Evolutionary conservation across 2,797 vertebrate species (phyloP), one percentile per base, ranked within the genome.

Genomic region (Sciurus carolinensis): DNA sequence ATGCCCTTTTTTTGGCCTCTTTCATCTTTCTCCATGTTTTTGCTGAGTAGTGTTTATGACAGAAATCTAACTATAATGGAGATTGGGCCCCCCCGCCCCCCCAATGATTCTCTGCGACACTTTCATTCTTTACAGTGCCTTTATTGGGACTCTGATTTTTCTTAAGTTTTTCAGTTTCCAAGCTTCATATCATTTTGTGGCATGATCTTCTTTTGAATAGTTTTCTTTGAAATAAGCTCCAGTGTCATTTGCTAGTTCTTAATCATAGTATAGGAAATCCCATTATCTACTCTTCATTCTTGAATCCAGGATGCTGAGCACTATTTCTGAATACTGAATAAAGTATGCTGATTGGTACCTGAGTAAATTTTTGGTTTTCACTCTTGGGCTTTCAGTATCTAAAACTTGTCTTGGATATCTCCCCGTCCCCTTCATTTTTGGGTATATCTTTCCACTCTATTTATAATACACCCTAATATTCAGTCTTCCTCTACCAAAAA

Each of bases 171-270:
- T 69, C 26, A 67, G 14, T 85, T 64, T 77, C 9, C 24, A 44
- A 13, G 36, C 69, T 92, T 85, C 47, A 76, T 76, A 94, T 95
- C 33, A 26, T 67, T 88, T 84, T 85, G 88, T 54, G 73, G 69
- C 26, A 57, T 75, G 50, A 57, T 57, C 72, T 95, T 94, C 14
- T 81, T 15, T 81, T 92, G 26, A 33, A 79, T 39, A 64, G 15
- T 90, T 95, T 95, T 90, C 64, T 95, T 90, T 52, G 72, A 66
- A 91, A 9, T 26, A 86, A 36, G 10, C 57, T 83, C 17, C 10
- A 9, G 18, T 87, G 26, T 82, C 69, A 66, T 79, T 62, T 87
- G 77, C 47, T 91, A 66, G 44, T 73, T 90, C 4, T 39, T 67
- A 66, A 81, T 33, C 15, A 24, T 83, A 66, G 39, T 5, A 64